Conservation (phyloP, 2,888 invertebrate genomes). For the Ecliptopera silaceata region DNA sequence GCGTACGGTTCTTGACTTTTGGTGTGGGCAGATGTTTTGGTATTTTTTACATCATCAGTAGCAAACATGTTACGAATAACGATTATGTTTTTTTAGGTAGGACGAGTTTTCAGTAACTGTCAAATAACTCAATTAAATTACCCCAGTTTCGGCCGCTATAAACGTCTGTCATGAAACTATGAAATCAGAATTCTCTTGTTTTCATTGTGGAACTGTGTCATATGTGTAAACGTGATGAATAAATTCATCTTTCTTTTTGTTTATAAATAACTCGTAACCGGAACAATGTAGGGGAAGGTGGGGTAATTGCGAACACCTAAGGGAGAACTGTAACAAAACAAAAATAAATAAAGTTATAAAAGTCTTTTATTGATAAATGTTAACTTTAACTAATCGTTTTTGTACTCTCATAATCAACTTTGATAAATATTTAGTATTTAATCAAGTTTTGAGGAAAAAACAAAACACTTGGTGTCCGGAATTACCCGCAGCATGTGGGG, state of each 20-base stretch:
- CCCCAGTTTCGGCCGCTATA: constrained; percentile 21
- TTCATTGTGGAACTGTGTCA: constrained; percentile 72
- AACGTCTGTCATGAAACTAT: constrained; percentile 36
- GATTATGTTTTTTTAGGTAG: constrained; percentile 36
- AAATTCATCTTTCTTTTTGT: constrained; percentile 73
- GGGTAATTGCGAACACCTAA: too few relatives aligned
- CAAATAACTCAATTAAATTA: constrained; percentile 37
- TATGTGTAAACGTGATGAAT: constrained; percentile 68
- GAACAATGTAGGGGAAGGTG: too few relatives aligned
- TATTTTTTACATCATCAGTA: constrained; percentile 32
- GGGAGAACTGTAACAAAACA: too few relatives aligned
- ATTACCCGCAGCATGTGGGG: too few relatives aligned
- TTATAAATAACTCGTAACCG: constrained; percentile 80
- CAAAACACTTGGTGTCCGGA: too few relatives aligned
- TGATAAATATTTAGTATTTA: too few relatives aligned
- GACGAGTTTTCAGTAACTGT: constrained; percentile 28
- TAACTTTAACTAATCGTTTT: too few relatives aligned
- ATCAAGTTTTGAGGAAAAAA: too few relatives aligned
- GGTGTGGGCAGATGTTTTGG: constrained; percentile 31
- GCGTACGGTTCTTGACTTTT: constrained; percentile 27
- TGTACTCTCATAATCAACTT: too few relatives aligned
- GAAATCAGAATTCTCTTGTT: constrained; percentile 51
- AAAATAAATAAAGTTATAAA: too few relatives aligned
- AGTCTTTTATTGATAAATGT: too few relatives aligned
- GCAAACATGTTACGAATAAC: constrained; percentile 32